Conservation (phyloP, 2,113 vertebrate species). For the Hypomesus transpacificus region DNA sequence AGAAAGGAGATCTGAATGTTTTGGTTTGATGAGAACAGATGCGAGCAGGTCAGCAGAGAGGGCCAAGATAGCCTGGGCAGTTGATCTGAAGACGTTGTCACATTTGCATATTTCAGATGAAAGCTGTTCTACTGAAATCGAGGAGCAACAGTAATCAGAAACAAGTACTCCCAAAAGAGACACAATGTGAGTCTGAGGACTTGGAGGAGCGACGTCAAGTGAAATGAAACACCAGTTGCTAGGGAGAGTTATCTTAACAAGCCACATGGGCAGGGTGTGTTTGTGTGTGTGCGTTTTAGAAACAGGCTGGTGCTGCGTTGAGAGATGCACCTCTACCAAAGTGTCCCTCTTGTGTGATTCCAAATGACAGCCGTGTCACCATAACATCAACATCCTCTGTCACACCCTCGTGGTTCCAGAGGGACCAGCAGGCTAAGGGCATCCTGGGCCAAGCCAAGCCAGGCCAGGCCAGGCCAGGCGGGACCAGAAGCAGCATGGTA, state of each 20-base stretch:
- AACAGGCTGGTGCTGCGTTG: slow-evolving; percentile 10
- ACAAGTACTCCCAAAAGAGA: neutral
- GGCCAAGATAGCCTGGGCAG: slow-evolving; percentile 2
- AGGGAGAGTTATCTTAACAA: neutral
- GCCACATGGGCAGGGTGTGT: neutral
- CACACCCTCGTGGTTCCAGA: slow-evolving; percentile 11
- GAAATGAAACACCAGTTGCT: slow-evolving; percentile 6
- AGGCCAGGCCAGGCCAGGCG: neutral
- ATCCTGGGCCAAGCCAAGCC: slow-evolving; percentile 12
- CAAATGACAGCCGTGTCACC: slow-evolving; percentile 50
- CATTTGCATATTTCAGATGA: too few species aligned
- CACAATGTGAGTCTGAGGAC: neutral
- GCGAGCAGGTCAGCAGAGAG: slow-evolving; percentile 15
- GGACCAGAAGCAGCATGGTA: slow-evolving; percentile 6
- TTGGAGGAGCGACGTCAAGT: neutral
- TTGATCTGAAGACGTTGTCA: too few species aligned
- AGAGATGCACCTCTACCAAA: slow-evolving; percentile 30
- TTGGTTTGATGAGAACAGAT: slow-evolving; percentile 6
- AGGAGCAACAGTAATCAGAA: neutral
- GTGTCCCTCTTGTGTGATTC: slow-evolving; percentile 47
- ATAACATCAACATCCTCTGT: slow-evolving; percentile 30
- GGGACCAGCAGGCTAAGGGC: slow-evolving; percentile 30
- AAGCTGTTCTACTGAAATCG: too few species aligned
- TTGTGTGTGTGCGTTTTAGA: slow-evolving; percentile 13
- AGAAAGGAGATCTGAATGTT: too few species aligned